Evolutionary conservation across 2,888 invertebrate genomes (phyloP), one percentile per base, ranked within the genome.

Genomic region (Panzeria rudis): DNA sequence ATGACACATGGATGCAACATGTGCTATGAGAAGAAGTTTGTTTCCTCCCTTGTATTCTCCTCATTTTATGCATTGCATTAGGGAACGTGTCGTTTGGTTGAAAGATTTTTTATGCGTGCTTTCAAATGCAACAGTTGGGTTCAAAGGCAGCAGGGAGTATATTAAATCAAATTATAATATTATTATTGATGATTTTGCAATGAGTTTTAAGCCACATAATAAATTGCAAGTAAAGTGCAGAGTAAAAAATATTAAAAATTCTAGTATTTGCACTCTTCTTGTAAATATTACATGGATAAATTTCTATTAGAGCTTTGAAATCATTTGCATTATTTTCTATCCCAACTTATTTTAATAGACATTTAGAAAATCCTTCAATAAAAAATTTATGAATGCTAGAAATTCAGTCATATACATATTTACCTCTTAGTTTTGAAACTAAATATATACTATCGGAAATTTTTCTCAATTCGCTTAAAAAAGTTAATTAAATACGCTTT

Each of bases 1-100:
- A 85, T 85, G 82, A 85, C 85, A 85, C 85, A 85, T 79, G 69
- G 81, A 89, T 88, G 89, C 90, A 89, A 88, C 90, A 90, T 90
- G 89, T 90, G 90, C 81, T 75, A 56, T 59, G 87, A 82, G 77
- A 75, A 61, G 86, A 47, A 44, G 80, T 62, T 54, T 29, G 75
- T 68, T 64, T 54, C 29, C 41, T 78, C 41, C 7, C n/a, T 50
- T 61, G 20, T 38, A 25, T 56, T 52, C 20, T 50, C 25, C 6
- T 3, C 44, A 61, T 52, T 68, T 69, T 5, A 2, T 47, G 29
- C 29, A 32, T 68, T 68, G 41, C 62, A 72, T 66, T 72, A 76
- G 66, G 71, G 59, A 80, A 68, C 68, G 52, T 77, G 68, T 52
- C 41, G 35, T 59, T 47, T 71, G 77, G 29, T 50, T 68, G 73